Conservation (phyloP, 2,797 vertebrate species). For the Balearica regulorum region DNA sequence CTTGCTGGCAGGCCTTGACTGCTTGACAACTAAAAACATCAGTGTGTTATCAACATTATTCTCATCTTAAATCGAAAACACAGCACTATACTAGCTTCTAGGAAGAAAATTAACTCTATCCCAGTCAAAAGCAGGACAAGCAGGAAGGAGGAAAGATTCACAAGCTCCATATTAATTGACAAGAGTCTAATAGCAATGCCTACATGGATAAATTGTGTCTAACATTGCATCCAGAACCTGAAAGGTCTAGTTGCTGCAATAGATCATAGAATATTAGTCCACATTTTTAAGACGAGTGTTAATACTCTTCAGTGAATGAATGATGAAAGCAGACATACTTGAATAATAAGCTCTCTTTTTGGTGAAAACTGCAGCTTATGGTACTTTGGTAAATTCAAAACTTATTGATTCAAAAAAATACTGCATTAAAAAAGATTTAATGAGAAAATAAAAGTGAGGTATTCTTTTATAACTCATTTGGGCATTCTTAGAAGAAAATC, state of each 20-base stretch:
- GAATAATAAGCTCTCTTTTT: background rate
- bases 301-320: constrained; percentile 1
- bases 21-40: too few species aligned
- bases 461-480: constrained; percentile 62
- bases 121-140: background rate
- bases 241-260: background rate
- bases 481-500: constrained; percentile 35
- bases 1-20: too few species aligned
- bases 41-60: too few species aligned
- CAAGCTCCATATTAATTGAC: background rate
- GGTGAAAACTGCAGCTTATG: background rate
- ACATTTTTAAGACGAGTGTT: background rate
- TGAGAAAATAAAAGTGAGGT: constrained; percentile 59
- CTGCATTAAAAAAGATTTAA: constrained; percentile 63
- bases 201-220: background rate
- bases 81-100: too few species aligned
- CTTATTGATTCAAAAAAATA: constrained; percentile 59
- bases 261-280: background rate
- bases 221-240: background rate
- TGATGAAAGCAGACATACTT: background rate
- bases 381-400: background rate
- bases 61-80: too few species aligned
- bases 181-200: background rate
- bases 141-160: background rate
- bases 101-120: too few species aligned